Evolutionary conservation across 2,888 invertebrate species (phyloP), one percentile per base, ranked within the genome.

Genomic region (Trissolcus brochymenae): DNA sequence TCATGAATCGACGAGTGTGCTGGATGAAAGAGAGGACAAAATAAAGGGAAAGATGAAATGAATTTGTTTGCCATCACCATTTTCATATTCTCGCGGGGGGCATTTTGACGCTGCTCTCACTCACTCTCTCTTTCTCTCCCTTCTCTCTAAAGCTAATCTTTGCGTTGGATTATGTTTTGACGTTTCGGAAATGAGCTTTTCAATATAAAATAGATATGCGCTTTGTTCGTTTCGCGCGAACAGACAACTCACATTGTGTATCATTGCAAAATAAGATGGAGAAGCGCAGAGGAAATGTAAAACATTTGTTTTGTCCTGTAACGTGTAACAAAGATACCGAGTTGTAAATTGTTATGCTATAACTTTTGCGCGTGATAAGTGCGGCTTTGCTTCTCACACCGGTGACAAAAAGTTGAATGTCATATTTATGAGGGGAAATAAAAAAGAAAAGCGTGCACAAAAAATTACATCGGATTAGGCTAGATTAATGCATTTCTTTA

Each of bases 161-260:
- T 35, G 57, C 21, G 55, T 62, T 68, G 61, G 74, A 74, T 78
- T 78, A 62, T 66, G 51, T 73, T 74, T 65, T 65, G 77, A 73
- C 73, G 43, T 50, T 73, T 73, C 65, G 77, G 77, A 77, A 77
- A 77, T 73, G 68, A 77, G 77, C 77, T 73, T 62, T 68, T 77
- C 73, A 71, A 77, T 77, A 65, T 65, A 68, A 73, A 73, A 78
- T 68, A 78, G 73, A 65, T 77, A 61, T 56, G 59, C 55, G 55
- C 25, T 54, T 40, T 50, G 57, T 66, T 72, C 50, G 43, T 60
- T 77, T 65, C 64, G 19, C 62, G 51, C 41, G 70, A 50, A 73
- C 59, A 70, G 74, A 70, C 65, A 51, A 71, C 53, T 62, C 67
- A 35, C 62, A 68, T 66, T 70, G 78, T 35, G 35, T 65, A 70